These are phyloP conservation scores for Phasianus colchicus DNA, from an alignment of 2,113 vertebrate species.

Conservation along the genomic window DNA sequence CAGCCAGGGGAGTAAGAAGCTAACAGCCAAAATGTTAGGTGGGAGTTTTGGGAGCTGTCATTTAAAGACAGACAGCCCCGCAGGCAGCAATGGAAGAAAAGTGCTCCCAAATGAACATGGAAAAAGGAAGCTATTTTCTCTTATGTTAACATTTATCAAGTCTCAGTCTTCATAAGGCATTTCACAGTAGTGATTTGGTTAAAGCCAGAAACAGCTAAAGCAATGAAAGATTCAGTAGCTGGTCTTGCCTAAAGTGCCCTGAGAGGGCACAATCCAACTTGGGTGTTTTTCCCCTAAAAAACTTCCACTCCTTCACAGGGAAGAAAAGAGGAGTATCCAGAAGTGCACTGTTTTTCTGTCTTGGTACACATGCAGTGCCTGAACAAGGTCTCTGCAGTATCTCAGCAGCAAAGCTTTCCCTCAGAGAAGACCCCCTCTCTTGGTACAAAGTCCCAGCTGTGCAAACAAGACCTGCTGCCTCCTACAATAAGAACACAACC, in stretches of 20 bases:
- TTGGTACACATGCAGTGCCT: not conserved
- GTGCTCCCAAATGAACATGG: not conserved
- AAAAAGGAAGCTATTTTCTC: not conserved
- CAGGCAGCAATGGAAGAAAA: not conserved
- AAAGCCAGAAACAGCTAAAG: not conserved
- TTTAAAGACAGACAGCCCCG: not conserved
- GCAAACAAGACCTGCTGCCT: not conserved
- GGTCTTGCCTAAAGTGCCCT: not conserved
- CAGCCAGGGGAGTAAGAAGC: not conserved
- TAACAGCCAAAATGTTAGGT: not conserved
- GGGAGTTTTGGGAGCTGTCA: not conserved
- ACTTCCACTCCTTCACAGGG: not conserved
- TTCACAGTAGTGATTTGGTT: not conserved
- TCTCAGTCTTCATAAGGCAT: not conserved
- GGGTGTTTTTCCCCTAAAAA: not conserved
- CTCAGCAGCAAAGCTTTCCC: not conserved
- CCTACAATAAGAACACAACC: not conserved
- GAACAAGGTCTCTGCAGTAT: not conserved
- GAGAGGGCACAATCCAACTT: not conserved
- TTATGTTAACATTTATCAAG: not conserved
- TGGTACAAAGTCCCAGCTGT: not conserved
- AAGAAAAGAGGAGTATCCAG: not conserved
- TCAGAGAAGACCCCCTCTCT: accelerated
- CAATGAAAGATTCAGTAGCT: not conserved
- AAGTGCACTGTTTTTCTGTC: not conserved